Conservation (phyloP, 2,888 invertebrate species). For the Cotesia congregata region DNA sequence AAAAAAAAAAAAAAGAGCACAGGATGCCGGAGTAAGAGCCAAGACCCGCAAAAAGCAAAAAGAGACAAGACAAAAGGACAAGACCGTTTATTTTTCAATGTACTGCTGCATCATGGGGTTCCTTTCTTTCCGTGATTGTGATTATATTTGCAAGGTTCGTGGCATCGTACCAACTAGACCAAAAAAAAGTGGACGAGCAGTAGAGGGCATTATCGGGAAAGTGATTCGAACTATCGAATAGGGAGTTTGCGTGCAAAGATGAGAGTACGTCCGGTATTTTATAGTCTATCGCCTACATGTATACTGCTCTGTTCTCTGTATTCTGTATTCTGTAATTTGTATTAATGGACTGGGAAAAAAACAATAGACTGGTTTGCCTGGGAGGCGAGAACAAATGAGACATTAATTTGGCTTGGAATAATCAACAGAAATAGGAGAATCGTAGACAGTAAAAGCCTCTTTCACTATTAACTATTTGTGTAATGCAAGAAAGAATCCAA, state of each 20-base stretch:
- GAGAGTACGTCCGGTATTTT: constrained; percentile 42
- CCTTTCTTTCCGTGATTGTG: not conserved
- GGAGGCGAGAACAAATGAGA: constrained; percentile 26
- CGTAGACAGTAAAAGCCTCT: not conserved
- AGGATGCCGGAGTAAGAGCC: constrained; percentile 25
- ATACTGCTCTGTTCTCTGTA: constrained; percentile 8
- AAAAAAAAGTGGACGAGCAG: constrained; percentile 22
- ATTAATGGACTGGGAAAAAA: not conserved
- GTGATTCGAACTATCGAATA: constrained; percentile 55
- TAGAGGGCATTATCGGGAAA: constrained; percentile 51
- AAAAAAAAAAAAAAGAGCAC: constrained; percentile 32
- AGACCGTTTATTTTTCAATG: not conserved
- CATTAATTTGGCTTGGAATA: not conserved
- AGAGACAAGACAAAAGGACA: constrained; percentile 37
- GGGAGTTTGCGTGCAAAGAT: constrained; percentile 41
- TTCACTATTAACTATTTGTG: not conserved
- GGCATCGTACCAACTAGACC: not conserved
- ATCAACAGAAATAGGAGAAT: not conserved
- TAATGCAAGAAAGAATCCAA: constrained; percentile 5
- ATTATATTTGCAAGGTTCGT: not conserved
- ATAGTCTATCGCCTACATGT: not conserved
- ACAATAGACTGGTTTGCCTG: constrained; percentile 24
- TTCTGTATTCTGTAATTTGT: not conserved
- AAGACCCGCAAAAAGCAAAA: constrained; percentile 20
- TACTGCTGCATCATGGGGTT: not conserved